Percentiles rank a stretch among this genome's conserved stretches.
These are phyloP conservation scores for Leptopilina myrica DNA, from an alignment of 2,888 invertebrate genomes.

Conservation along the genomic window DNA sequence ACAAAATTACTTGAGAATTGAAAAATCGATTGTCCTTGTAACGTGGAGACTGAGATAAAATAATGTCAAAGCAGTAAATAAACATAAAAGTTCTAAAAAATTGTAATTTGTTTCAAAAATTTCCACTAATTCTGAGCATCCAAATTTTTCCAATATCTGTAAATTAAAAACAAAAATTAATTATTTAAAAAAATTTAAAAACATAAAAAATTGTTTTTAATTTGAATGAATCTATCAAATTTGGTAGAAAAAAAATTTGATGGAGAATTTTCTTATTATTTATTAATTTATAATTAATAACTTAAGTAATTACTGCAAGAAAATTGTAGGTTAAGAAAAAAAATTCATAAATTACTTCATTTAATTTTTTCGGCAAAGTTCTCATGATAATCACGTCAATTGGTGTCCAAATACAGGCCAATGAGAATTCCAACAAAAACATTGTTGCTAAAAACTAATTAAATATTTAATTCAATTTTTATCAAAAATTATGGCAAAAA, in stretches of 20 bases:
- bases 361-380: conserved; percentile 59
- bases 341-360: conserved; percentile 59
- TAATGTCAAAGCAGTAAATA: conserved; percentile 57
- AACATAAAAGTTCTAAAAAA: conserved; percentile 56
- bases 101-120: conserved; percentile 52
- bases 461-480: conserved; percentile 4
- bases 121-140: conserved; percentile 52
- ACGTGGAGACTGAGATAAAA: conserved; percentile 61
- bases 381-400: conserved; percentile 64
- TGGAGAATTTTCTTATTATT: no score
- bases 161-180: background rate
- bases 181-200: background rate
- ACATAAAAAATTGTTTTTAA: background rate
- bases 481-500: background rate
- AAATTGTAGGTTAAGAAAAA: background rate
- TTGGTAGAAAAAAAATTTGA: no score
- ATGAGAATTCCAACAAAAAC: conserved; percentile 68
- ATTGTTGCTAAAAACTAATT: conserved; percentile 66
- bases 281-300: no score
- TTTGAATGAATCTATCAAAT: no score
- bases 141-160: conserved; percentile 57
- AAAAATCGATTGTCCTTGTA: conserved; percentile 63
- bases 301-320: background rate
- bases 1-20: conserved; percentile 49
- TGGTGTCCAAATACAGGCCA: conserved; percentile 70